Base-by-base conservation (phyloP, 2,113 vertebrate genomes). In the Pomatostomus ruficeps region DNA sequence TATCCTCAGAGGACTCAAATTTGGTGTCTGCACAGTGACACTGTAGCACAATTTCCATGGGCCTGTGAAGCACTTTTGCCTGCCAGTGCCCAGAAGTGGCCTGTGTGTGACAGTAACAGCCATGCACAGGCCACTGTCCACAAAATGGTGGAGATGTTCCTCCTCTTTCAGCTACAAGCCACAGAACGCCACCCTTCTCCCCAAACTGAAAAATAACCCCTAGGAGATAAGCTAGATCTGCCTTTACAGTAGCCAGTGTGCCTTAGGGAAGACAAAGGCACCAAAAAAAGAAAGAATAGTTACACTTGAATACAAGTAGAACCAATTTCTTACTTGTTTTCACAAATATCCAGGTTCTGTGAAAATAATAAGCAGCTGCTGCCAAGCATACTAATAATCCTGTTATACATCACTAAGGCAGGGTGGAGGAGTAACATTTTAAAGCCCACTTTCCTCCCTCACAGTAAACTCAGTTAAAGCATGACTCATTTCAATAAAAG, bases 401-500 rank as follows among this genome's bases (percentile, higher is more conserved):
- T 63, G 71, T 93, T 94, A 67, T 38, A 93, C 91, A 94, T 94
- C 94, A 85, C 71, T 43, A 46, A 77, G 55, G 89, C 88, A 94
- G 72, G 51, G 82, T 61, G 89, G 93, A 96, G 93, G 95, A 96
- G 91, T 76, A 93, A 96, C 94, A 88, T 96, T 97, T 97, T 83
- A 91, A 82, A 95, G 88, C 91, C 88, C 89, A 96, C 94, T 94
- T 96, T 94, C 89, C 88, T 96, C 93, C 94, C 51, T 89, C 93
- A 93, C 91, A 94, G 81, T 48, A 94, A 94, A 79, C 85, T 94
- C 88, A 35, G 89, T 62, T 79, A 93, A 83, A 94, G 75, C 59
- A 79, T 96, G 96, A 97, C 82, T 97, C 94, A 96, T 73, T 90
- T 74, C 88, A 95, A 72, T 84, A 88, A 96, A 93, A 91, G 93